Base-by-base conservation (phyloP, 1,140 invertebrate genomes). In the Anoplophora glabripennis region DNA sequence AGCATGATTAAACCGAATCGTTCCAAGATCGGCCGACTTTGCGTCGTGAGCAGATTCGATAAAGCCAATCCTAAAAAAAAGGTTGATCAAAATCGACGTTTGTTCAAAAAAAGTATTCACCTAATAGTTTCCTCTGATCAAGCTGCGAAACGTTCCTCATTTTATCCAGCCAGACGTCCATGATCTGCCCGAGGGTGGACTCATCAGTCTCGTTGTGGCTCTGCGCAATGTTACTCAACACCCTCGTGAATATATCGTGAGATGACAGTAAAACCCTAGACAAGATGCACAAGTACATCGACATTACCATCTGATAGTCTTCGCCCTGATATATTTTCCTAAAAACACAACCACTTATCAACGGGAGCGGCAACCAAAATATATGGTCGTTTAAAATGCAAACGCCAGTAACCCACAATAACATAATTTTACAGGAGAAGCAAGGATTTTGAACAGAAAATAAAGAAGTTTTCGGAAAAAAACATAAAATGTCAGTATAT, bases 61-160 rank as follows among this genome's bases (percentile, higher is more conserved):
- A 96, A 78, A 28, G 91, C 93, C 42, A 98, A 76, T 15, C 87
- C 87, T n/a, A n/a, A n/a, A n/a, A n/a, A n/a, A n/a, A n/a, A n/a
- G n/a, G n/a, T n/a, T n/a, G n/a, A n/a, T n/a, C n/a, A n/a, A n/a
- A n/a, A n/a, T n/a, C n/a, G n/a, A n/a, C n/a, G n/a, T n/a, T n/a
- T n/a, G n/a, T n/a, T n/a, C n/a, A n/a, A n/a, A n/a, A n/a, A n/a
- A n/a, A n/a, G n/a, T n/a, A n/a, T n/a, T n/a, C n/a, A n/a, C n/a
- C n/a, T 60, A 89, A 83, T 10, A 94, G 77, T 76, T 98, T 97
- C 63, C 87, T 83, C 71, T 87, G 83, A 67, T 94, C 90, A 0
- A 84, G 79, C 64, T 93, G 86, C 0, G 86, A 83, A 1, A 94
- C 86, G 44, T 86, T 76, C 18, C 87, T 83, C 81, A 95, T 89